phyloP scores from a whole-genome alignment of 2,113 vertebrate species.

The Myiopsitta monachus region DNA sequence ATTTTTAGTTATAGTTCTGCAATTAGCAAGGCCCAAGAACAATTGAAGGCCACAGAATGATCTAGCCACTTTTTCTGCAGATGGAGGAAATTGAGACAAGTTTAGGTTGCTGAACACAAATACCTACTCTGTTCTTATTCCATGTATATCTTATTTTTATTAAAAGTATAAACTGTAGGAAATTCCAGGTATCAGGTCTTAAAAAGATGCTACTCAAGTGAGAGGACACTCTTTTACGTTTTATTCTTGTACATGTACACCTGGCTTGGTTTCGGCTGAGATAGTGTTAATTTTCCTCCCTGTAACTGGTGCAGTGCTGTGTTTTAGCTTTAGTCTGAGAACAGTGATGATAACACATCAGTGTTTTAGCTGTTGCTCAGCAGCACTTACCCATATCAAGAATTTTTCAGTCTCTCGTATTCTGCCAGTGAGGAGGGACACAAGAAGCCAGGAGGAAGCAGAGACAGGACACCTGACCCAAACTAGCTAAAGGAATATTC shows the following conservation, averaged over 20 bases:
- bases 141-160: not conserved
- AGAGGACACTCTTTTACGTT: not conserved
- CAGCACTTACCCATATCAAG: not conserved
- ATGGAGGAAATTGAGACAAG: not conserved
- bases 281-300: not conserved
- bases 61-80: not conserved
- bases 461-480: not conserved
- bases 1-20: constrained; percentile 60
- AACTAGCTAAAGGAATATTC: not conserved
- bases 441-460: not conserved
- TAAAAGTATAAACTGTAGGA: not conserved
- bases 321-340: not conserved
- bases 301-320: not conserved
- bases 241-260: not conserved
- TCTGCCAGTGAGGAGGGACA: not conserved
- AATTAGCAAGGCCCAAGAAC: constrained; percentile 62
- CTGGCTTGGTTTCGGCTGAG: not conserved
- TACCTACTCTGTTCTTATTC: not conserved
- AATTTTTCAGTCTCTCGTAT: not conserved
- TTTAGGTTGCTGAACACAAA: not conserved
- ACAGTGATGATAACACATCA: not conserved
- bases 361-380: not conserved
- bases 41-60: constrained; percentile 39
- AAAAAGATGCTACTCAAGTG: not conserved
- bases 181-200: not conserved